Evolutionary conservation across 2,797 vertebrate genomes (phyloP), one percentile per base, ranked within the genome.

Genomic region (Leucoraja ocellata): DNA sequence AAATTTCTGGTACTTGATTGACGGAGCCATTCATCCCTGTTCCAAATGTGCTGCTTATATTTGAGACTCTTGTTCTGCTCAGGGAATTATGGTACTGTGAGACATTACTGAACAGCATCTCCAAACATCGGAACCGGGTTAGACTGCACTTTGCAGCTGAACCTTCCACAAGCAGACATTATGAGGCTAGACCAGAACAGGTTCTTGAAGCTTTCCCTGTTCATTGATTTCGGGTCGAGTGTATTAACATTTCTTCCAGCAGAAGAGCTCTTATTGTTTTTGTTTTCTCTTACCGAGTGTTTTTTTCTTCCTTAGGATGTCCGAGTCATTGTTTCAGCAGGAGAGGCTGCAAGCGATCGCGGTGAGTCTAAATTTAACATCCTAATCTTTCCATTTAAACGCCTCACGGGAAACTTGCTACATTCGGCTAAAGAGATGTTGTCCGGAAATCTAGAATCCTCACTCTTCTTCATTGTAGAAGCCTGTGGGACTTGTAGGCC

Each of bases 261-360:
- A 16, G 71, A 65, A 74, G 25, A 25, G 5, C n/a, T 63, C 25
- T 61, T 58, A 14, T 10, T 84, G 54, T 9, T 63, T 61, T 36
- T 21, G 2, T 46, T 2, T 54, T 58, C 68, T 58, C 71, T 92
- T 39, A 92, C 39, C 39, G 16, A 54, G 25, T 76, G 25, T 74
- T 90, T 93, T 1, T 94, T 80, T 93, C 88, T 1, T 16, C n/a
- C 86, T 91, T 95, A 98, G 98, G 97, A 96, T 96, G 63, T 96
- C 94, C 28, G 97, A 98, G 93, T 95, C 96, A 73, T 93, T 96
- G 94, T 96, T 97, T 94, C 98, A 99, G 96, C 98, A 98, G 96
- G 98, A 98, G 94, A 95, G 97, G 94, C 97, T 98, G 93, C 98
- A 98, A 95, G 97, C 97, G 94, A 97, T 98, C 1, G 97, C 97